Evolutionary conservation across 92 coral and sea anemone genomes (phyloP).

Genomic region (Palythoa grandis): DNA sequence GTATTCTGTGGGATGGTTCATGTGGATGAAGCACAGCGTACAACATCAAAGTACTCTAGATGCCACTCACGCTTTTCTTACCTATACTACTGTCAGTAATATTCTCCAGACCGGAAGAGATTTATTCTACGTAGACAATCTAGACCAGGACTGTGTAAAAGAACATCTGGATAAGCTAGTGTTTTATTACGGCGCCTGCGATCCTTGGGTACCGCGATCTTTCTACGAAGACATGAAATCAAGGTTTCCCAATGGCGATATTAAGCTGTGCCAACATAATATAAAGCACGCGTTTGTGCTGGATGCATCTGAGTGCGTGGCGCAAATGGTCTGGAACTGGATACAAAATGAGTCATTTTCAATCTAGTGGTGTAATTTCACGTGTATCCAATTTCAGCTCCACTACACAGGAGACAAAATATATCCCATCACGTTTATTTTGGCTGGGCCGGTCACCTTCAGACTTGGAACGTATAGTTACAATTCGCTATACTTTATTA

Average conservation of each 20-base stretch:
- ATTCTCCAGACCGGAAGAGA: conserved; percentile 84
- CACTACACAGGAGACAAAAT: no score
- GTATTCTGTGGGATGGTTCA: conserved; percentile 90
- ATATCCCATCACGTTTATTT: no score
- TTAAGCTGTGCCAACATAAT: conserved; percentile 77
- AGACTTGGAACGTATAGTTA: no score
- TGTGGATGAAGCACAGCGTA: conserved; percentile 75
- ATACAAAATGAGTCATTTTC: conserved; percentile 59
- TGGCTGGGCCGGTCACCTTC: no score
- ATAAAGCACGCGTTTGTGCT: conserved; percentile 92
- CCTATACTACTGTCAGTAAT: conserved; percentile 78
- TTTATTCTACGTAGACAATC: conserved; percentile 66
- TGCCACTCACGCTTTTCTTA: conserved; percentile 74
- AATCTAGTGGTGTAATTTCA: neutral
- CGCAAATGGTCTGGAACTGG: conserved; percentile 92
- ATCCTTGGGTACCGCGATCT: conserved; percentile 91
- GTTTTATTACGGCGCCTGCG: conserved; percentile 93
- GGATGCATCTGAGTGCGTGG: conserved; percentile 85
- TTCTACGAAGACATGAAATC: conserved; percentile 86
- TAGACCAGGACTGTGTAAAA: conserved; percentile 67
- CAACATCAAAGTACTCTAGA: conserved; percentile 68
- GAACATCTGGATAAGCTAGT: conserved; percentile 87
- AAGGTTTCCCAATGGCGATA: conserved; percentile 83
- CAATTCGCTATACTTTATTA: no score
- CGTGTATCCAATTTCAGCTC: neutral